Conservation (phyloP, 2,797 vertebrate species). For the Argyrosomus regius region DNA sequence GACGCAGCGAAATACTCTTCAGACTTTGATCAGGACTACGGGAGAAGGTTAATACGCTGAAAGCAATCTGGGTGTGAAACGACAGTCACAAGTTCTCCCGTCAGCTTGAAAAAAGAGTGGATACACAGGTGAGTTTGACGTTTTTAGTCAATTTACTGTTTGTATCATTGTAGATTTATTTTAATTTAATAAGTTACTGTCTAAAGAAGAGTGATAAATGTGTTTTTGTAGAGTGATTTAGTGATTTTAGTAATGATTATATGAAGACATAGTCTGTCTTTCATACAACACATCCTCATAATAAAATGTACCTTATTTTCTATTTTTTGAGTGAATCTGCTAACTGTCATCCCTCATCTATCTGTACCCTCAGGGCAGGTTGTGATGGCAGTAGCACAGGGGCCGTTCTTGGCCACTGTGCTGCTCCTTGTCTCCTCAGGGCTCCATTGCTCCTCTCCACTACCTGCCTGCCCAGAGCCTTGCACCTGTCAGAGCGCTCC, state of each 20-base stretch:
- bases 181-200: neutral
- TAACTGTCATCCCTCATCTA: neutral
- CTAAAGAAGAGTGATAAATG: neutral
- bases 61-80: neutral
- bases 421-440: slow-evolving; percentile 69
- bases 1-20: slow-evolving; percentile 58
- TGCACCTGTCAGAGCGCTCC: slow-evolving; percentile 76
- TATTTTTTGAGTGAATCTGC: neutral
- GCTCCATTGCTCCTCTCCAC: slow-evolving; percentile 48
- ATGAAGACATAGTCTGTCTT: neutral
- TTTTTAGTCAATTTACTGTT: neutral
- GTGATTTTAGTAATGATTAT: neutral
- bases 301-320: neutral
- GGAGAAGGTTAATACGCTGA: slow-evolving; percentile 34
- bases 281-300: neutral
- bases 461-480: slow-evolving; percentile 68
- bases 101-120: slow-evolving; percentile 2
- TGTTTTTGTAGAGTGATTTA: neutral
- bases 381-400: slow-evolving; percentile 70
- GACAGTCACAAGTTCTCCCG: slow-evolving; percentile 55
- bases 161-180: neutral
- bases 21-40: slow-evolving; percentile 83
- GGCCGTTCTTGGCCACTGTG: slow-evolving; percentile 51
- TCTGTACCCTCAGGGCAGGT: slow-evolving; percentile 49
- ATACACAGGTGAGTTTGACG: slow-evolving; percentile 58